Conservation (phyloP, 2,797 vertebrate genomes). For the Valencia hispanica region DNA sequence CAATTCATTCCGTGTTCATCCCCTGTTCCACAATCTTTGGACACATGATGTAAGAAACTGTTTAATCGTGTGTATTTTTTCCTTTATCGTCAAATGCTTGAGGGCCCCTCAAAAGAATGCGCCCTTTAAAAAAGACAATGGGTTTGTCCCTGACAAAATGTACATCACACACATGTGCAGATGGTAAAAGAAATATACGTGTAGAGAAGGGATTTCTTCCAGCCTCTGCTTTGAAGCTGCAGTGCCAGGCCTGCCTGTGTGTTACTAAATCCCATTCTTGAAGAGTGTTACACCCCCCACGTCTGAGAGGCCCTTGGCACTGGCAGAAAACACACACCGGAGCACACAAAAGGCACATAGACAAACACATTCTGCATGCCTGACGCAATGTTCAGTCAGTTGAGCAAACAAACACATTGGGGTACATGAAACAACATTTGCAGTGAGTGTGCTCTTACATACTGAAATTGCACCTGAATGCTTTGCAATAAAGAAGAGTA, state of each 20-base stretch:
- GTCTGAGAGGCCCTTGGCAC: constrained; percentile 69
- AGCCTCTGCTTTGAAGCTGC: constrained; percentile 71
- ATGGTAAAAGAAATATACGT: constrained; percentile 46
- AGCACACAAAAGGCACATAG: constrained; percentile 54
- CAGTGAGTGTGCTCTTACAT: constrained; percentile 54
- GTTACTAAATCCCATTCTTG: constrained; percentile 79
- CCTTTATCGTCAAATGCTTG: constrained; percentile 11
- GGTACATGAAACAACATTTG: constrained; percentile 52
- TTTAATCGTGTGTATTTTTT: constrained; percentile 22
- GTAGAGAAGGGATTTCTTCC: constrained; percentile 48
- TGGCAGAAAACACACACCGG: constrained; percentile 48
- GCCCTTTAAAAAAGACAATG: constrained; percentile 25
- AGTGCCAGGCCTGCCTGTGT: constrained; percentile 64
- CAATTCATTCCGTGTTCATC: neutral
- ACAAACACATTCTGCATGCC: constrained; percentile 73
- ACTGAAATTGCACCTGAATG: constrained; percentile 44
- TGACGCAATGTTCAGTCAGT: constrained; percentile 78
- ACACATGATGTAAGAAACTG: constrained; percentile 42
- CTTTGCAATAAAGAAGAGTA: constrained; percentile 39
- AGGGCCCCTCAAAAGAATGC: constrained; percentile 42
- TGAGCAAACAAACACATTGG: constrained; percentile 66
- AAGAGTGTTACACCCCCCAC: constrained; percentile 73
- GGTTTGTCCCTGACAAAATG: constrained; percentile 54
- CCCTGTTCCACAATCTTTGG: constrained; percentile 18
- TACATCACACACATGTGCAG: constrained; percentile 40